Conservation (phyloP, 2,888 invertebrate genomes). For the Stenchaetothrips biformis region DNA sequence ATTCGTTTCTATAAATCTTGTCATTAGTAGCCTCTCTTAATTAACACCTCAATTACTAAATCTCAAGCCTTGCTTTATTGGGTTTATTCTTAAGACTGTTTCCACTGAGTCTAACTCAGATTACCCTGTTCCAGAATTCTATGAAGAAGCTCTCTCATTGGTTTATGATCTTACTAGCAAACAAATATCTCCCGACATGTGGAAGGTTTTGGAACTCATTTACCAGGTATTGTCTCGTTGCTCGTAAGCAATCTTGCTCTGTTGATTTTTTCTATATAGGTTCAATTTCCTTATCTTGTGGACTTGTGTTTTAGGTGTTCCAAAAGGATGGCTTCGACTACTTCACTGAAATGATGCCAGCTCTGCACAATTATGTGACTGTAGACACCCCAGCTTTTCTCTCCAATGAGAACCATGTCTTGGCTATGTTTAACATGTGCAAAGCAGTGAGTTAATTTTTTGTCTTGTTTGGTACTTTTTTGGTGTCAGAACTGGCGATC, state of each 20-base stretch:
- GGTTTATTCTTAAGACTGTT: background rate
- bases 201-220: slow-evolving; percentile 86
- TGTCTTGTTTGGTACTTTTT: slow-evolving; percentile 29
- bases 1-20: background rate
- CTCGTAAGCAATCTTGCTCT: background rate
- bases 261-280: background rate
- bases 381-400: slow-evolving; percentile 92
- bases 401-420: slow-evolving; percentile 79
- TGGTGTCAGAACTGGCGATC: too few relatives aligned
- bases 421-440: slow-evolving; percentile 93
- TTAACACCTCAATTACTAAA: background rate
- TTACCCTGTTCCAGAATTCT: slow-evolving; percentile 67
- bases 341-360: slow-evolving; percentile 98
- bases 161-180: slow-evolving; percentile 87
- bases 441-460: slow-evolving; percentile 60
- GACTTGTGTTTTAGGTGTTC: slow-evolving; percentile 58
- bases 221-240: slow-evolving; percentile 54
- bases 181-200: slow-evolving; percentile 87
- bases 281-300: slow-evolving; percentile 15
- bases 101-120: background rate
- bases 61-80: too few relatives aligned
- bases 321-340: slow-evolving; percentile 93
- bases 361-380: slow-evolving; percentile 94
- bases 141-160: slow-evolving; percentile 91
- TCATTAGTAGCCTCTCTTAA: background rate